Percentiles rank a stretch among this genome's conserved stretches.
phyloP scores from a whole-genome alignment of 37 sponge, comb jelly and placozoan species.

The Haliclona indistincta region DNA sequence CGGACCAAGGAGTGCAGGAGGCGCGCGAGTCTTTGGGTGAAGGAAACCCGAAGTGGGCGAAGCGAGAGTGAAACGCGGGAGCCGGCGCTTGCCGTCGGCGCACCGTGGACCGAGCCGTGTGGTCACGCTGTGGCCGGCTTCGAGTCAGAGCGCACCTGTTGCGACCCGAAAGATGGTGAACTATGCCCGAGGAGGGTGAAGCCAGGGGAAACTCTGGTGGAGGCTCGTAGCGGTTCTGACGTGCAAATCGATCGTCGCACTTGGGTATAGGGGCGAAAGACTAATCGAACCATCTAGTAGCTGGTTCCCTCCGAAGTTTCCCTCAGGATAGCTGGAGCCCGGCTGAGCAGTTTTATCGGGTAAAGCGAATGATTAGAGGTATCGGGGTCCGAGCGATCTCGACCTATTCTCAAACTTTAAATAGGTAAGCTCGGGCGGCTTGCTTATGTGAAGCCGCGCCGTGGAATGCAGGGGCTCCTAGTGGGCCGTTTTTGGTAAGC shows the following conservation, averaged over 20 bases:
- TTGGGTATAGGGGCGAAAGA: conserved; percentile 85
- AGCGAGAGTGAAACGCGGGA: conserved; percentile 49
- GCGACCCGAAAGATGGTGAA: conserved; percentile 77
- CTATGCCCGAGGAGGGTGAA: conserved; percentile 69
- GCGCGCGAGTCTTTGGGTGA: conserved; percentile 77
- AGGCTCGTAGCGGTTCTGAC: conserved; percentile 64
- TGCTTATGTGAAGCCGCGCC: conserved; percentile 57
- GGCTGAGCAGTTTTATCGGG: conserved; percentile 80
- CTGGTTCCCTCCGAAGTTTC: conserved; percentile 90
- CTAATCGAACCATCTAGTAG: conserved; percentile 92
- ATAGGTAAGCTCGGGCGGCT: conserved; percentile 73
- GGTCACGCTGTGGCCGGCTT: conserved; percentile 24
- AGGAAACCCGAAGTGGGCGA: conserved; percentile 53
- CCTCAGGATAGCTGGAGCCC: conserved; percentile 77
- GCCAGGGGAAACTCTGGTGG: conserved; percentile 89
- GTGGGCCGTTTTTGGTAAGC: conserved; percentile 92
- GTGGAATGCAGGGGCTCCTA: conserved; percentile 65
- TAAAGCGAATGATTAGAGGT: conserved; percentile 90
- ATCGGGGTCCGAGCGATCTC: conserved; percentile 62
- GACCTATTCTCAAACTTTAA: conserved; percentile 91
- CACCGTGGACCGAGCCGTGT: conserved; percentile 1
- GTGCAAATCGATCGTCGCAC: conserved; percentile 74
- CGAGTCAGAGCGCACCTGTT: conserved; percentile 57
- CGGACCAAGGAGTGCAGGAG: conserved; percentile 86
- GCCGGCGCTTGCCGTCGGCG: conserved; percentile 3